Evolutionary conservation across 2,888 invertebrate genomes (phyloP), one percentile per base, ranked within the genome.

Genomic region (Callyntrura guangdongensis): DNA sequence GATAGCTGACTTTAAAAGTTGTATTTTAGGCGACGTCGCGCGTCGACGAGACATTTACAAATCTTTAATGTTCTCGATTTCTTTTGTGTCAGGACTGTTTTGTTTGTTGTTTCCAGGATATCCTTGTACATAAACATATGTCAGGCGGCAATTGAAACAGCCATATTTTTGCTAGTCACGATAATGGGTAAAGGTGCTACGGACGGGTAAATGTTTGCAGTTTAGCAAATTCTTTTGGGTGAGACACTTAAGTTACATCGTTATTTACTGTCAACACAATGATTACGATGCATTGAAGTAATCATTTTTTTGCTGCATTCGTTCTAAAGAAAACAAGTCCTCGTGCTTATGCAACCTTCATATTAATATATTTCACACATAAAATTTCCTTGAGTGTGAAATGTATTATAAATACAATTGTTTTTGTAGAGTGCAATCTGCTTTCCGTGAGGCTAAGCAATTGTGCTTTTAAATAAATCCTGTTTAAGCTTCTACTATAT

Each of bases 251-350:
- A 77, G 77, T 49, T 56, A 56, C 81, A 59, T 82, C 88, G 88
- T 88, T 88, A 82, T 88, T 88, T 88, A 88, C 88, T 88, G 88
- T 88, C 88, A 88, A 88, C 82, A 82, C 64, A 64, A 0, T 56
- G 22, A 14, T 49, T 72, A 49, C 53, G 45, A 45, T 61, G 25
- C 20, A 20, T 20, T 20, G 22, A 47, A 82, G 36, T 14, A 64
- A 83, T 82, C 81, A 67, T 83, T 47, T 64, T 67, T 36, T 2
- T 49, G 61, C 45, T 72, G 36, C 56, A 53, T 84, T 61, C 45
- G 14, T 47, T 17, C n/a, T 56, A 59, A 77, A 53, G 27, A 9
- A 45, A n/a, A n/a, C n/a, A n/a, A n/a, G n/a, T n/a, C 14, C 47
- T 61, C 4, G 20, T 36, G 14, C n/a, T 4, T 9, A 25, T 27